A percentile compares a stretch with the other conserved stretches of the same genome.
Conservation (phyloP, 2,113 vertebrate species). For the Corydoras maculifer region DNA sequence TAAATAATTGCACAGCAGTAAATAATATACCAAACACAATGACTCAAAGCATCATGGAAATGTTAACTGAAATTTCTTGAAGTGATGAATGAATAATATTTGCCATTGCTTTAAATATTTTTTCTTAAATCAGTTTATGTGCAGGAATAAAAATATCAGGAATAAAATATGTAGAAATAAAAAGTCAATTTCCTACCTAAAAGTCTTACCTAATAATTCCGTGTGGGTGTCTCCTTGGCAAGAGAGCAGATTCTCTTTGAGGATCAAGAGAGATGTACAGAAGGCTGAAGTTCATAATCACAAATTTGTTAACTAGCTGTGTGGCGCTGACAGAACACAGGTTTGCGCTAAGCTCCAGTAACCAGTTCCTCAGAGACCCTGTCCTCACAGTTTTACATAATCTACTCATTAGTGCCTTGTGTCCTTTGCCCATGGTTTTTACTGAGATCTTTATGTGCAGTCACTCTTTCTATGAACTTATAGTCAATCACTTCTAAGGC, state of each 20-base stretch:
- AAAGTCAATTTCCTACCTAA: no score
- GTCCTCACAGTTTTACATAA: slow-evolving; percentile 31
- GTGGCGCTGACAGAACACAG: slow-evolving; percentile 11
- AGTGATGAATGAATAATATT: no score
- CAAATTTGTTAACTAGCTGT: slow-evolving; percentile 47
- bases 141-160: no score
- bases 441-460: neutral
- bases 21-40: no score
- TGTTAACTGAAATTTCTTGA: no score
- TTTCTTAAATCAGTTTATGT: no score
- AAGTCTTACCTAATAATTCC: no score
- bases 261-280: neutral
- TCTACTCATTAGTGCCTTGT: slow-evolving; percentile 18
- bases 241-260: slow-evolving; percentile 13
- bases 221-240: slow-evolving; percentile 10
- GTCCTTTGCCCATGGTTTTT: slow-evolving; percentile 29
- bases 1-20: no score
- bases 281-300: slow-evolving; percentile 2
- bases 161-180: no score
- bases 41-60: no score
- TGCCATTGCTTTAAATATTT: no score
- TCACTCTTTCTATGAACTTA: neutral
- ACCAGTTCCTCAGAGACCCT: neutral
- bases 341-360: neutral
- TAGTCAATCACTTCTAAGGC: neutral